Conservation (phyloP, 2,888 invertebrate genomes). For the Cephalotes varians region DNA sequence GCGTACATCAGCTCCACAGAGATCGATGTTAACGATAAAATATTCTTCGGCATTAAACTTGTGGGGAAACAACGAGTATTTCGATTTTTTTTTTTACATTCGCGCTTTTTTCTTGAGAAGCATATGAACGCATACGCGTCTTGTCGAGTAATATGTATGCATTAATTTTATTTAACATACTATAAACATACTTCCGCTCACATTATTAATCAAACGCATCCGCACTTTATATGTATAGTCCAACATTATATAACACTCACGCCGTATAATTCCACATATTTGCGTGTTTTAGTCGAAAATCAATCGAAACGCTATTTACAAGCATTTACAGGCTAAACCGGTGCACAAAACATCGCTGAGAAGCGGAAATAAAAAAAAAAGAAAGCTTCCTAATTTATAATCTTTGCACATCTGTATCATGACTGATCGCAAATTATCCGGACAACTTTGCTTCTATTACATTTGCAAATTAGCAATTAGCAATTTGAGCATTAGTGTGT, state of each 20-base stretch:
- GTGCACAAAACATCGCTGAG: background rate
- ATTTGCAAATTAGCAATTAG: constrained; percentile 20
- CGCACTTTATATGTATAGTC: background rate
- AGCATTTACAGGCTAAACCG: background rate
- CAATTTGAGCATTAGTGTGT: constrained; percentile 2
- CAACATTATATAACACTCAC: background rate
- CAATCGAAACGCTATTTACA: constrained; percentile 4
- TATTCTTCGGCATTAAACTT: constrained; percentile 14
- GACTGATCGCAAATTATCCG: constrained; percentile 33
- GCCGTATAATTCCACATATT: background rate
- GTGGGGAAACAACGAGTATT: constrained; percentile 23
- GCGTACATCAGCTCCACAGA: constrained; percentile 11
- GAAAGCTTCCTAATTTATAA: background rate
- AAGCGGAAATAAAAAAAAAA: constrained; percentile 2
- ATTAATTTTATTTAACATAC: constrained; percentile 14
- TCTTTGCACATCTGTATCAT: constrained; percentile 55
- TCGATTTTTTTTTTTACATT: background rate
- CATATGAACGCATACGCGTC: background rate
- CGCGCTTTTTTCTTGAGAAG: constrained; percentile 11
- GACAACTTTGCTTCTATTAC: constrained; percentile 5
- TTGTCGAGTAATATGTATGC: constrained; percentile 14
- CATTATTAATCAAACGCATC: constrained; percentile 10
- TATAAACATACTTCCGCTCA: constrained; percentile 37
- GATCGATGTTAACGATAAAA: constrained; percentile 10
- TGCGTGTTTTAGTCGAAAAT: background rate